Evolutionary conservation across 2,888 invertebrate genomes (phyloP), one percentile per base, ranked within the genome.

Genomic region (Alloscopus bannaensis): DNA sequence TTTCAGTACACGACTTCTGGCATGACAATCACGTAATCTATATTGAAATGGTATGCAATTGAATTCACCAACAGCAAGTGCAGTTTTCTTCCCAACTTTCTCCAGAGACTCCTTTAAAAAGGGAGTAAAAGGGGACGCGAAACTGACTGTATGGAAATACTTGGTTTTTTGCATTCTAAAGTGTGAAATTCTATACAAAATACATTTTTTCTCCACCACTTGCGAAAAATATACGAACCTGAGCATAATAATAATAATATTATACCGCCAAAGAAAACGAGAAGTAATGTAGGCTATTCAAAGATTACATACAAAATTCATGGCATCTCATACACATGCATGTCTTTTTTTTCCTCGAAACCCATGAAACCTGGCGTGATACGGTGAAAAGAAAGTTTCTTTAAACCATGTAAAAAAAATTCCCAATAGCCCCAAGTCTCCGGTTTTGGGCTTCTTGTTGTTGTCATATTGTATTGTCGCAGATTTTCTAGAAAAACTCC

Each of bases 231-330:
- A n/a, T n/a, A n/a, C n/a, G n/a, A n/a, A n/a, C n/a, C n/a, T n/a
- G n/a, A n/a, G n/a, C n/a, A n/a, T n/a, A n/a, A n/a, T n/a, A n/a
- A n/a, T n/a, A n/a, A 8, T 50, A 16, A 13, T 50, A 16, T 18
- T 50, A 50, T 50, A 50, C 50, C 4, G 18, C 18, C 40, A 65
- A n/a, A 52, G 66, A 50, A 66, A 50, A 62, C 22, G 36, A 45
- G 45, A 45, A 52, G 24, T 52, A 22, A 16, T 3, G 47, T 47
- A 36, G 52, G 62, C 42, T 65, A 57, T 50, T 75, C 75, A 50
- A 69, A 76, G 69, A 76, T 68, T 69, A 52, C 68, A 76, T 76
- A 69, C 69, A 76, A 76, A 76, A 76, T 76, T 76, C 76, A 76
- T 76, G 62, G 55, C 52, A 52, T 2, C 42, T 69, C 76, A 76